Evolutionary conservation across 2,888 invertebrate species (phyloP).

Genomic region (Xylota sylvarum): DNA sequence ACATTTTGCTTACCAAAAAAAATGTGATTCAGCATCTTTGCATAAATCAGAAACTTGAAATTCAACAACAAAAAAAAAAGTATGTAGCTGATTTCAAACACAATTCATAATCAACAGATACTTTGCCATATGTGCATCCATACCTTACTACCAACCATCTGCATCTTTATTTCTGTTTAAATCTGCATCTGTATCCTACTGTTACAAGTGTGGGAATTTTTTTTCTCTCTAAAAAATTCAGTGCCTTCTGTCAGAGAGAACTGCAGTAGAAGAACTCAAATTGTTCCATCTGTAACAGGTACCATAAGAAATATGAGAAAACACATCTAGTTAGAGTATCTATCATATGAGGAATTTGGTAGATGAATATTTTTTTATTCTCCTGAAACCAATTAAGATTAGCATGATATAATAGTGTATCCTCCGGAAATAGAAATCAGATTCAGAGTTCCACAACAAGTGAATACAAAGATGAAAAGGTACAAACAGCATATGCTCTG

Average conservation of each 20-base stretch:
- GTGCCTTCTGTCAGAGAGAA: constrained; percentile 22
- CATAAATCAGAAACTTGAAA: too few species aligned
- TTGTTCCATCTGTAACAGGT: constrained; percentile 34
- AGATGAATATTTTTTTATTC: not conserved
- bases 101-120: constrained; percentile 9
- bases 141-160: not conserved
- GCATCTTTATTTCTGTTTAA: constrained; percentile 10
- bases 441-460: constrained; percentile 48
- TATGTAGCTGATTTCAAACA: not conserved
- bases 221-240: not conserved
- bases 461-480: constrained; percentile 3
- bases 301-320: constrained; percentile 19
- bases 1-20: too few species aligned
- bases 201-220: constrained; percentile 37
- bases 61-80: too few species aligned
- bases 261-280: not conserved
- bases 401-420: constrained; percentile 45
- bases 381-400: constrained; percentile 64
- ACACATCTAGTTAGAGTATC: constrained; percentile 7
- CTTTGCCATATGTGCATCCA: constrained; percentile 10
- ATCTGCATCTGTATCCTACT: constrained; percentile 45
- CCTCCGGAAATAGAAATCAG: constrained; percentile 66
- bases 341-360: constrained; percentile 13
- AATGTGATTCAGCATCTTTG: too few species aligned
- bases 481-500: constrained; percentile 1